These are phyloP conservation scores for Pristionchus fissidentatus DNA, from an alignment of 2,888 invertebrate species.

Conservation along the genomic window DNA sequence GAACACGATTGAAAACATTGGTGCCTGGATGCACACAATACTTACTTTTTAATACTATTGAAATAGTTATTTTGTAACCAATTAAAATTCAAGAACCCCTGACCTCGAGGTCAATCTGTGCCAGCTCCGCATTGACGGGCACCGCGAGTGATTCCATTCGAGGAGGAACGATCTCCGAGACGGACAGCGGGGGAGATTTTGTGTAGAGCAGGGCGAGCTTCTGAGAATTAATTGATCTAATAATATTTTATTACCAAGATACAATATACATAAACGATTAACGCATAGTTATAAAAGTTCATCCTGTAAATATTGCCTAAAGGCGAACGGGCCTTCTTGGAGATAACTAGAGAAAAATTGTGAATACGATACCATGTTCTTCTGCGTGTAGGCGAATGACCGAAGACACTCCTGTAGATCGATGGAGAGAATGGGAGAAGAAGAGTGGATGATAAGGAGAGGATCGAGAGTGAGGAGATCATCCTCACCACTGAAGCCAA, in stretches of 20 bases:
- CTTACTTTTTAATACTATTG: neutral
- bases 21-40: neutral
- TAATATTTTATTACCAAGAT: neutral
- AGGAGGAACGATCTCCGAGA: slow-evolving; percentile 39
- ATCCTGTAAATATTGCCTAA: neutral
- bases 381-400: slow-evolving; percentile 17
- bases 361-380: slow-evolving; percentile 22
- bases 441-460: slow-evolving; percentile 31
- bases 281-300: too few relatives aligned
- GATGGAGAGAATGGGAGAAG: slow-evolving; percentile 10
- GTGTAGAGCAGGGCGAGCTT: slow-evolving; percentile 30
- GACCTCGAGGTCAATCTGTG: slow-evolving; percentile 14
- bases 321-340: too few relatives aligned
- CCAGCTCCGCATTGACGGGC: slow-evolving; percentile 28
- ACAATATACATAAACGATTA: too few relatives aligned
- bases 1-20: too few relatives aligned
- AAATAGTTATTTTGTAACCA: neutral
- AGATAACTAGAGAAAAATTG: too few relatives aligned
- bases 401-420: slow-evolving; percentile 41
- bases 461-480: slow-evolving; percentile 37
- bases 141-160: slow-evolving; percentile 41
- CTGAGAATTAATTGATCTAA: neutral
- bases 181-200: slow-evolving; percentile 6
- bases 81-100: neutral
- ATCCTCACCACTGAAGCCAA: slow-evolving; percentile 20